phyloP scores from a whole-genome alignment of 2,113 vertebrate species.

The Pipa parva region DNA sequence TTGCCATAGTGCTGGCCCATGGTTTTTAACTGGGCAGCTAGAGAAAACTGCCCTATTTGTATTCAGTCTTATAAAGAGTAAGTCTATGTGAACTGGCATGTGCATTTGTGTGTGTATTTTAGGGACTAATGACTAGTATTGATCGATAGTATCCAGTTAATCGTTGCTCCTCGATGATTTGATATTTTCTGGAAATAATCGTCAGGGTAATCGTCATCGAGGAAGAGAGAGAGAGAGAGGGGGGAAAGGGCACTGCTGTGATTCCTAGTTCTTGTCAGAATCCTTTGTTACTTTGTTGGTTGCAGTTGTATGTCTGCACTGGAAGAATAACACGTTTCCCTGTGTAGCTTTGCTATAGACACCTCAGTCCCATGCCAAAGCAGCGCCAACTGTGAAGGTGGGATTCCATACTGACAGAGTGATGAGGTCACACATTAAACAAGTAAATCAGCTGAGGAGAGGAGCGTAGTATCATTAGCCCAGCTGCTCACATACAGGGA shows the following conservation, averaged over 20 bases:
- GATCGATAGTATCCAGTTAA: no score
- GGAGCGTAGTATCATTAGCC: slow-evolving; percentile 70
- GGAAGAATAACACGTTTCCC: slow-evolving; percentile 31
- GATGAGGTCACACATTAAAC: slow-evolving; percentile 89
- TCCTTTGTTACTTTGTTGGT: slow-evolving; percentile 58
- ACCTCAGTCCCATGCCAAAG: slow-evolving; percentile 58
- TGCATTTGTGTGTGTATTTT: no score
- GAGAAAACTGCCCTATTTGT: no score
- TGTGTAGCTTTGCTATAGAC: slow-evolving; percentile 53
- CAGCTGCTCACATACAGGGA: slow-evolving; percentile 52
- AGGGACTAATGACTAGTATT: no score
- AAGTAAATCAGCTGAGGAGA: slow-evolving; percentile 82
- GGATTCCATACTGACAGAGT: slow-evolving; percentile 72
- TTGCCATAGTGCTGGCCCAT: no score
- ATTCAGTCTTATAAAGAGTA: no score
- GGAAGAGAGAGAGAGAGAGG: slow-evolving; percentile 59
- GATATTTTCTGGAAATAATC: no score
- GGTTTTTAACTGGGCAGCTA: no score
- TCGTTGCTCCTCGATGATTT: no score
- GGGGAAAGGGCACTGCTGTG: slow-evolving; percentile 53
- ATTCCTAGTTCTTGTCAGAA: slow-evolving; percentile 54
- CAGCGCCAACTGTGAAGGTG: slow-evolving; percentile 65
- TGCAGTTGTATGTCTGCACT: slow-evolving; percentile 47
- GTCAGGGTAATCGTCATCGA: no score
- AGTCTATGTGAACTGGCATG: no score